Conservation (phyloP, 37 sponge, comb jelly and placozoan genomes). For the Bolinopsis microptera region DNA sequence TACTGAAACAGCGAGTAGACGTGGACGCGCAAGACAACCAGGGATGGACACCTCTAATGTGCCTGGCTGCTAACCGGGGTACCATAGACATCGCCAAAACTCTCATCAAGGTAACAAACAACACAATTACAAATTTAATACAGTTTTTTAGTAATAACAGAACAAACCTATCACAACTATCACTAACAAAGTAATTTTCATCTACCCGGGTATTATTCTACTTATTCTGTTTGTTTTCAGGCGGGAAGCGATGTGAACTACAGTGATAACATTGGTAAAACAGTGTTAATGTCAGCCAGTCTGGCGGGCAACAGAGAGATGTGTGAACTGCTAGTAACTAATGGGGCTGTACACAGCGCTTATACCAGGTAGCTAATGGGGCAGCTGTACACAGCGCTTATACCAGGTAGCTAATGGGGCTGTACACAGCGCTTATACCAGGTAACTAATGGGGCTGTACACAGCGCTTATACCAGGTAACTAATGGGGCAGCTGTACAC, state of each 20-base stretch:
- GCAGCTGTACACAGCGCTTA: too few species aligned
- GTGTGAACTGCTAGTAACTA: constrained; percentile 25
- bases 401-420: too few species aligned
- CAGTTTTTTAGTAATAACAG: too few species aligned
- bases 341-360: constrained; percentile 52
- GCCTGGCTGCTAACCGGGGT: constrained; percentile 33
- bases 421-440: too few species aligned
- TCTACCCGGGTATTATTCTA: too few species aligned
- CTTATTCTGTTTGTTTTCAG: too few species aligned
- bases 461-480: too few species aligned
- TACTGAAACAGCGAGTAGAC: constrained; percentile 28
- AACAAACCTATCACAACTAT: too few species aligned
- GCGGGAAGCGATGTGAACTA: constrained; percentile 54
- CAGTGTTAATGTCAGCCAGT: constrained; percentile 53
- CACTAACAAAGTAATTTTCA: too few species aligned
- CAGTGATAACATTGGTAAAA: constrained; percentile 62
- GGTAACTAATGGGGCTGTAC: too few species aligned
- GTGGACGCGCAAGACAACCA: constrained; percentile 65
- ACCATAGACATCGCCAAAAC: constrained; percentile 47
- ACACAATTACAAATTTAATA: too few species aligned
- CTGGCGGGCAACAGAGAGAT: constrained; percentile 56
- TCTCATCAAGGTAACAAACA: constrained; percentile 36
- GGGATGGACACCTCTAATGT: constrained; percentile 60
- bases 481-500: too few species aligned
- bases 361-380: constrained; percentile 61